These are phyloP conservation scores for Ischnura elegans DNA, from an alignment of 2,888 invertebrate species.

Conservation along the genomic window DNA sequence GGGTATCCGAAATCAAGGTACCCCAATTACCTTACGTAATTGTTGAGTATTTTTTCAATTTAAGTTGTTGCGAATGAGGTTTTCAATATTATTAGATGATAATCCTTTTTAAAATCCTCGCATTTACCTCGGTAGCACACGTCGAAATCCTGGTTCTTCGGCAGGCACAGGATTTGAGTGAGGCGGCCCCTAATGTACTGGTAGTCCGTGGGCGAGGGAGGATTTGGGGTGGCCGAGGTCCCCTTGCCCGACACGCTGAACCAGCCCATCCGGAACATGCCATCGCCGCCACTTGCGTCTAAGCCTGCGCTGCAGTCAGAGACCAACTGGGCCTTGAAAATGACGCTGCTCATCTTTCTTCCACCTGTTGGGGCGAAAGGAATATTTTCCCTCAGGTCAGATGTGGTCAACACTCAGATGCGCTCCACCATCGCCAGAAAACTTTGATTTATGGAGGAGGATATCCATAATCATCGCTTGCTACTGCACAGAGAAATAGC, in stretches of 20 bases:
- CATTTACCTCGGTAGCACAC: constrained; percentile 48
- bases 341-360: constrained; percentile 21
- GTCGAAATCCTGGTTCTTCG: constrained; percentile 35
- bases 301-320: not conserved
- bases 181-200: constrained; percentile 15
- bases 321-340: constrained; percentile 52
- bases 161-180: constrained; percentile 40
- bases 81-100: too few species aligned
- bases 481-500: not conserved
- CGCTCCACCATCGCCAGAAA: not conserved
- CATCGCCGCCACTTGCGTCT: not conserved
- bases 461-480: not conserved
- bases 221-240: not conserved
- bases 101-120: too few species aligned
- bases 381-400: not conserved
- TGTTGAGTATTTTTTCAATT: too few species aligned
- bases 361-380: not conserved
- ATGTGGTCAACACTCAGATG: not conserved
- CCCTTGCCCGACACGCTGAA: constrained; percentile 36
- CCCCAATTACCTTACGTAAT: too few species aligned
- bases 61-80: too few species aligned
- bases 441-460: not conserved
- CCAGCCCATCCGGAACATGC: constrained; percentile 54
- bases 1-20: too few species aligned
- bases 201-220: constrained; percentile 41